Base-by-base conservation (phyloP, 92 coral and sea anemone species). In the Muricea muricata region DNA sequence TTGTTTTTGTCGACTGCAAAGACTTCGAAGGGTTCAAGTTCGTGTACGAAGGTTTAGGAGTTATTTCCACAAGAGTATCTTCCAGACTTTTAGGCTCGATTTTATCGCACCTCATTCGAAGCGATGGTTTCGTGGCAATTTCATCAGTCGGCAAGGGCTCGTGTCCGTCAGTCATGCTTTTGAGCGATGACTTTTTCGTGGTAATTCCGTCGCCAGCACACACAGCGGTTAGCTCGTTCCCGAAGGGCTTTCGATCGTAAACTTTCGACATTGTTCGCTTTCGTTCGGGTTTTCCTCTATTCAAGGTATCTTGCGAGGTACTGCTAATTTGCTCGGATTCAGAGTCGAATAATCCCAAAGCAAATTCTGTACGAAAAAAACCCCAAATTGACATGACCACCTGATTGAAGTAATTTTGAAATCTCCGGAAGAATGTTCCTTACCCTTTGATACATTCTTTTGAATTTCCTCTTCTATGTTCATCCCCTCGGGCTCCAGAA, bases 361-460 rank as follows among this genome's bases (percentile, higher is more conserved):
- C 71, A 12, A 57, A 78, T 56, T 57, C 83, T 78, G 21, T 24
- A 29, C 31, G n/a, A 35, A 71, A 71, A 24, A 25, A 40, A 68
- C 0, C 15, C 5, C 10, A 28, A 28, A 10, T n/a, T n/a, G n/a
- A n/a, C n/a, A n/a, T n/a, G n/a, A n/a, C n/a, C n/a, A n/a, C n/a
- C n/a, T n/a, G n/a, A n/a, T n/a, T n/a, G n/a, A n/a, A n/a, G n/a
- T n/a, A 10, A 0, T 65, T 65, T 33, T 1, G 1, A 65, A 26
- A 1, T 1, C 18, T 52, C 23, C 7, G 5, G 6, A 52, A 18
- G 23, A 3, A 41, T 45, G 20, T 3, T 2, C 73, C 1, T 21
- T 80, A 97, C 99, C 98, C 94, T 97, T 94, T 32, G 98, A 97
- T 7, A 93, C 98, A 80, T 92, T 93, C 73, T 97, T 93, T 65